phyloP scores from a whole-genome alignment of 2,888 invertebrate genomes.

The Furcula furcula region DNA sequence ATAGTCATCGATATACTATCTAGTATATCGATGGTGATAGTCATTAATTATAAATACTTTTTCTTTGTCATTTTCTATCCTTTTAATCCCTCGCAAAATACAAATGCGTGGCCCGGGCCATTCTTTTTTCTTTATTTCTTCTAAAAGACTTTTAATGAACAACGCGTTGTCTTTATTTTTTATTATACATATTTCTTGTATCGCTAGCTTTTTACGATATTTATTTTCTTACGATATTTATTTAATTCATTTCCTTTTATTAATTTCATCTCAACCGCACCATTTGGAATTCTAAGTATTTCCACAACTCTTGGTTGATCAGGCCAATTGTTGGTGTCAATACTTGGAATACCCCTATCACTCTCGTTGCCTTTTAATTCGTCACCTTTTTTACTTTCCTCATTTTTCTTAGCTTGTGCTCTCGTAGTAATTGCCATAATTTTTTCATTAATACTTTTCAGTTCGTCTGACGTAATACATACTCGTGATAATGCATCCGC shows the following conservation, averaged over 20 bases:
- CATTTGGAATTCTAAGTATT: conserved; percentile 2
- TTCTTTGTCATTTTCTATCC: conserved; percentile 1
- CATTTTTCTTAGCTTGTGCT: neutral
- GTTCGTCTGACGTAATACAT: neutral
- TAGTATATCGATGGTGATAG: no score
- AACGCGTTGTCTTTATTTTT: neutral
- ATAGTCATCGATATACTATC: neutral
- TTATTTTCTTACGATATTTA: no score
- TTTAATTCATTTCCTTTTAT: no score
- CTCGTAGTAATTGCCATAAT: no score
- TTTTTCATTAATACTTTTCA: no score
- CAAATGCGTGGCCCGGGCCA: neutral
- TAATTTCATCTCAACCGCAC: neutral
- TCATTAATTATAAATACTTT: conserved; percentile 1
- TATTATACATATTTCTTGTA: neutral
- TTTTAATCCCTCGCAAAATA: conserved; percentile 1
- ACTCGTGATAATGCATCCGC: conserved; percentile 1
- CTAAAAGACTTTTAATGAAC: neutral
- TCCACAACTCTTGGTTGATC: conserved; percentile 3
- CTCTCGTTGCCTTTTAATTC: no score
- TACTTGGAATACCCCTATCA: neutral
- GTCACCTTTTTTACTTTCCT: no score
- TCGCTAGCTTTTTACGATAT: neutral
- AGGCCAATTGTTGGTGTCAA: conserved; percentile 2
- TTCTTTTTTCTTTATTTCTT: neutral